phyloP scores from a whole-genome alignment of 2,113 vertebrate genomes.

The Hemibagrus wyckioides region DNA sequence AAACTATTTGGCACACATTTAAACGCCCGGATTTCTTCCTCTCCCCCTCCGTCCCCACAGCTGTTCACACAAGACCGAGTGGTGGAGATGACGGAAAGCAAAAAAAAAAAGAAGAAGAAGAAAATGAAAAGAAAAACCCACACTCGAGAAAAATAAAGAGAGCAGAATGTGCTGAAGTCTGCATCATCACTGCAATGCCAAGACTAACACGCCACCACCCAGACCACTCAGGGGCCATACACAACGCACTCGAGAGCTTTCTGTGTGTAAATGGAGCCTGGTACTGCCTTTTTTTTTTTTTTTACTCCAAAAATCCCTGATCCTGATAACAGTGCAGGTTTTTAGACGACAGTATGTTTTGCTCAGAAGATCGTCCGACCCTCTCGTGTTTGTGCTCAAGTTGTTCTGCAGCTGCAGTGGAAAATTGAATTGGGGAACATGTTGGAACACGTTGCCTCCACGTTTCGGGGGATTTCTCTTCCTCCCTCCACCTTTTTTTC shows the following conservation, averaged over 20 bases:
- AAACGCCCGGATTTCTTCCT: conserved; percentile 18
- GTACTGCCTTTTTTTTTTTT: conserved; percentile 22
- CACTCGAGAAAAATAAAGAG: conserved; percentile 53
- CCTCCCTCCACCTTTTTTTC: not conserved
- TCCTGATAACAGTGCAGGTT: not conserved
- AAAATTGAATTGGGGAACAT: conserved; percentile 32
- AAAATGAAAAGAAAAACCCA: conserved; percentile 31
- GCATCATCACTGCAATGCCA: conserved; percentile 59
- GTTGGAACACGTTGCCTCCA: conserved; percentile 13
- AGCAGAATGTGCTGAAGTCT: conserved; percentile 46
- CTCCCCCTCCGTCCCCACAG: conserved; percentile 57
- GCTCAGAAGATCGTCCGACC: conserved; percentile 33
- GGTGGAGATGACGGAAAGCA: conserved; percentile 61
- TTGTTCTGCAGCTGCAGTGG: conserved; percentile 52
- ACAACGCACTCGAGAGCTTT: not conserved
- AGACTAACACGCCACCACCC: conserved; percentile 62
- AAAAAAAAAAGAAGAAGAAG: conserved; percentile 52
- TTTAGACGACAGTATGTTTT: conserved; percentile 28
- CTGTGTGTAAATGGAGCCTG: not conserved
- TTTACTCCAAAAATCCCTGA: not conserved
- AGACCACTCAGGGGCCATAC: conserved; percentile 32
- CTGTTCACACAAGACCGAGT: conserved; percentile 68
- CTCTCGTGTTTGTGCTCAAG: conserved; percentile 30
- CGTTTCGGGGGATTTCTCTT: not conserved
- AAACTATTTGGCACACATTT: conserved; percentile 55